Conservation (phyloP, 2,888 invertebrate genomes). For the Tanaodytes sp. region DNA sequence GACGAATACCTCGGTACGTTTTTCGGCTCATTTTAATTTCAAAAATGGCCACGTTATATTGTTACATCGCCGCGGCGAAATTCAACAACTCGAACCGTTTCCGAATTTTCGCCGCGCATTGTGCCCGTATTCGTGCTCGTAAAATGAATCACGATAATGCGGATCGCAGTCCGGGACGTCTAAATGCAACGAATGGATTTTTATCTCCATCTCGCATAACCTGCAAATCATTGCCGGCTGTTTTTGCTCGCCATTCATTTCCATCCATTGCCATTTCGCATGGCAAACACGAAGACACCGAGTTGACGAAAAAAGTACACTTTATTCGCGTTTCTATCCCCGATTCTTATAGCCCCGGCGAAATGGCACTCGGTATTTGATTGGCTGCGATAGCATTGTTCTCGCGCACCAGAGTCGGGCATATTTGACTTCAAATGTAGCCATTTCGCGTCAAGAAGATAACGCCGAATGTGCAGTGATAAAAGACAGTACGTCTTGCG, state of each 20-base stretch:
- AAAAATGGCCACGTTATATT: too few relatives aligned
- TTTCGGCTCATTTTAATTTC: too few relatives aligned
- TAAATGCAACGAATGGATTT: conserved; percentile 53
- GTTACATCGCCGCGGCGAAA: too few relatives aligned
- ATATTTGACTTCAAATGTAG: conserved; percentile 18
- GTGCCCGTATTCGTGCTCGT: too few relatives aligned
- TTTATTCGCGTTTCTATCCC: conserved; percentile 10
- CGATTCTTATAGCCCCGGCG: conserved; percentile 14
- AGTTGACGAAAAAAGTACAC: conserved; percentile 6
- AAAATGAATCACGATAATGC: too few relatives aligned
- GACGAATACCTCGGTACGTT: too few relatives aligned
- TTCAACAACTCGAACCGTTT: too few relatives aligned
- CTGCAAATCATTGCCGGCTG: conserved; percentile 43
- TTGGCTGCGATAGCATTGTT: conserved; percentile 41
- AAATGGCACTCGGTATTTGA: conserved; percentile 25
- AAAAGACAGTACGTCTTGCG: conserved; percentile 6
- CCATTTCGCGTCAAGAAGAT: conserved; percentile 13
- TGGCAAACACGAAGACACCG: conserved; percentile 46
- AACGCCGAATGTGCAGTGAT: conserved; percentile 1
- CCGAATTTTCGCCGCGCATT: too few relatives aligned
- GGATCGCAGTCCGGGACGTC: conserved; percentile 49
- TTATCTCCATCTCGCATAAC: conserved; percentile 49
- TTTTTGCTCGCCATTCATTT: conserved; percentile 3
- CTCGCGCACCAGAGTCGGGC: conserved; percentile 1
- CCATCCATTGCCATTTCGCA: conserved; percentile 29